A percentile compares a stretch with the other conserved stretches of the same genome.
Conservation (phyloP, 2,113 vertebrate species). For the Pipa parva region DNA sequence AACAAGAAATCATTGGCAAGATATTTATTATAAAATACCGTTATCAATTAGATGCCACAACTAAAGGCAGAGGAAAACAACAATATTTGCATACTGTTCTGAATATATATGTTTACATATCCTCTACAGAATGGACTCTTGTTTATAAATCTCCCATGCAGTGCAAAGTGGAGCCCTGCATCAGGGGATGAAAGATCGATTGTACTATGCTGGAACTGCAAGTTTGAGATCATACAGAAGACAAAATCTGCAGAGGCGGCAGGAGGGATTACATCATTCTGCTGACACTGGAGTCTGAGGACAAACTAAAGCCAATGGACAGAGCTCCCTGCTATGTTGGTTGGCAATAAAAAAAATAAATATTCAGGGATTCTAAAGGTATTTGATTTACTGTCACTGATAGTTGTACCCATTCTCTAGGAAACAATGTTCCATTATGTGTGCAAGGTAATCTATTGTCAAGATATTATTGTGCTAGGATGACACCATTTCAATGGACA, state of each 20-base stretch:
- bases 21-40: no score
- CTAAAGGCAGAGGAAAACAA: no score
- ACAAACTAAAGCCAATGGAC: constrained; percentile 18
- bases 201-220: constrained; percentile 35
- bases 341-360: constrained; percentile 13
- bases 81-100: background rate
- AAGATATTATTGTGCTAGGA: no score
- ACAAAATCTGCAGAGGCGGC: constrained; percentile 32
- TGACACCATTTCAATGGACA: no score
- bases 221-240: constrained; percentile 34
- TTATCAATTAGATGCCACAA: no score
- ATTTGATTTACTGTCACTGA: constrained; percentile 44
- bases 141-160: constrained; percentile 23
- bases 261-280: constrained; percentile 32
- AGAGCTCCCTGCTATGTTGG: background rate
- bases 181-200: constrained; percentile 18
- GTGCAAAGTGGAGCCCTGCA: constrained; percentile 3
- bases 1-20: no score
- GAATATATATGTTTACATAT: background rate
- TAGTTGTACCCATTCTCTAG: constrained; percentile 17
- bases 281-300: constrained; percentile 29
- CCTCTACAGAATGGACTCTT: background rate
- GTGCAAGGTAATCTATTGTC: no score
- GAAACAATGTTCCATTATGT: no score
- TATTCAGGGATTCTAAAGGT: constrained; percentile 1